A percentile compares a stretch with the other conserved stretches of the same genome.
Conservation (phyloP, 53 echinoderm and acorn worm genomes). For the Echinarachnius parma region DNA sequence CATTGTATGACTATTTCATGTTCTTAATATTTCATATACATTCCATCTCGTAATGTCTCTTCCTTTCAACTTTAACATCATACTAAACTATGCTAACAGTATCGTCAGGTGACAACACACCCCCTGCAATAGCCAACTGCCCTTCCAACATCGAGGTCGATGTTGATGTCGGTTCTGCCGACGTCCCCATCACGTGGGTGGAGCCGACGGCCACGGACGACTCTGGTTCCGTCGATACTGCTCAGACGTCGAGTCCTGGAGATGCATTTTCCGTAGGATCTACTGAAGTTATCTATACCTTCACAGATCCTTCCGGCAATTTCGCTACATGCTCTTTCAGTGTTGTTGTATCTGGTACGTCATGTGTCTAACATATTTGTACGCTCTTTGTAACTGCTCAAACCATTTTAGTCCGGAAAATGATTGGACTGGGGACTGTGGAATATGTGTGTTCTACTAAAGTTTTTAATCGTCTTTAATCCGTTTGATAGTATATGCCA, state of each 20-base stretch:
- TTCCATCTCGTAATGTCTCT: background rate
- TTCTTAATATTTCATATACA: too few relatives aligned
- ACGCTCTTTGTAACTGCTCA: too few relatives aligned
- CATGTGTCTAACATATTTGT: too few relatives aligned
- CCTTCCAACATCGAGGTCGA: slow-evolving; percentile 37
- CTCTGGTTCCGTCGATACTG: slow-evolving; percentile 31
- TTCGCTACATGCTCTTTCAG: slow-evolving; percentile 48
- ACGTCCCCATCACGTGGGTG: slow-evolving; percentile 37
- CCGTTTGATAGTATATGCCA: too few relatives aligned
- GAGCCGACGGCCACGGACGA: slow-evolving; percentile 58
- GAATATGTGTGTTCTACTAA: too few relatives aligned
- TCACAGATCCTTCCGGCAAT: slow-evolving; percentile 44
- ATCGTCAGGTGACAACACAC: slow-evolving; percentile 30
- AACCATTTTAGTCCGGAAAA: too few relatives aligned
- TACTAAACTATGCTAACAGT: background rate
- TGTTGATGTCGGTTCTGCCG: slow-evolving; percentile 4
- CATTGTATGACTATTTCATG: too few relatives aligned
- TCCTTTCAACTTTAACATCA: background rate
- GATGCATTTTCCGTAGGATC: slow-evolving; percentile 38
- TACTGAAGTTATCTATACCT: slow-evolving; percentile 58
- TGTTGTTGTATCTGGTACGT: slow-evolving; percentile 51
- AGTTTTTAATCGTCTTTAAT: too few relatives aligned
- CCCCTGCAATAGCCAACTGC: slow-evolving; percentile 56
- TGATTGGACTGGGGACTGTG: too few relatives aligned
- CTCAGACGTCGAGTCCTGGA: slow-evolving; percentile 35